phyloP scores from a whole-genome alignment of 2,113 vertebrate genomes.

The Chaetura pelagica region DNA sequence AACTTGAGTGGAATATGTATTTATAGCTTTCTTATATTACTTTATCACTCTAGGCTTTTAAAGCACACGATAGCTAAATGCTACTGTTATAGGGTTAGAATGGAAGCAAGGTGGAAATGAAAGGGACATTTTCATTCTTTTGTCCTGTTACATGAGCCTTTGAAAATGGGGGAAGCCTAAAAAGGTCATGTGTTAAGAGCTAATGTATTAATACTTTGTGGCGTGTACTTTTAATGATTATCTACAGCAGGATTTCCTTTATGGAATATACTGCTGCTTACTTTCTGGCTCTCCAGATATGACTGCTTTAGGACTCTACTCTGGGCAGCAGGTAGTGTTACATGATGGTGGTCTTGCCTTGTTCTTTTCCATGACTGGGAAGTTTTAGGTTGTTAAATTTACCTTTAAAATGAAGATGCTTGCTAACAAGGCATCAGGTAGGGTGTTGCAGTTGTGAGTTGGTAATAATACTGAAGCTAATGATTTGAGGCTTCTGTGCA shows the following conservation, averaged over 20 bases:
- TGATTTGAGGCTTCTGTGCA: background rate
- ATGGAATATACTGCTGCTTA: accelerated
- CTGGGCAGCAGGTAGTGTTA: background rate
- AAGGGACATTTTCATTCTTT: background rate
- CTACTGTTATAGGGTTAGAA: background rate
- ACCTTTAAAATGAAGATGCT: background rate
- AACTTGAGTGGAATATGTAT: background rate
- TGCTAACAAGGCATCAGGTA: background rate
- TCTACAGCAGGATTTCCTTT: background rate
- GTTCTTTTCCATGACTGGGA: background rate
- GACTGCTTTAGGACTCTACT: accelerated
- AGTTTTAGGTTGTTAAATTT: background rate
- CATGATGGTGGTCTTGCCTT: background rate
- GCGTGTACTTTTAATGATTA: background rate
- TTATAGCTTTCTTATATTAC: background rate
- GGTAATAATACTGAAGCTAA: background rate
- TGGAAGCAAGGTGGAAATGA: background rate
- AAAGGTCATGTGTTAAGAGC: background rate
- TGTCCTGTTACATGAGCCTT: background rate
- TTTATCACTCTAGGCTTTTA: background rate
- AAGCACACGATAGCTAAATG: background rate
- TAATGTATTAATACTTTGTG: background rate
- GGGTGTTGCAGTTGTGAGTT: background rate
- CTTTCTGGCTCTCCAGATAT: accelerated
- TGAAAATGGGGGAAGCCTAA: background rate